phyloP scores from a whole-genome alignment of 2,888 invertebrate genomes.

The Bombyx huttoni region DNA sequence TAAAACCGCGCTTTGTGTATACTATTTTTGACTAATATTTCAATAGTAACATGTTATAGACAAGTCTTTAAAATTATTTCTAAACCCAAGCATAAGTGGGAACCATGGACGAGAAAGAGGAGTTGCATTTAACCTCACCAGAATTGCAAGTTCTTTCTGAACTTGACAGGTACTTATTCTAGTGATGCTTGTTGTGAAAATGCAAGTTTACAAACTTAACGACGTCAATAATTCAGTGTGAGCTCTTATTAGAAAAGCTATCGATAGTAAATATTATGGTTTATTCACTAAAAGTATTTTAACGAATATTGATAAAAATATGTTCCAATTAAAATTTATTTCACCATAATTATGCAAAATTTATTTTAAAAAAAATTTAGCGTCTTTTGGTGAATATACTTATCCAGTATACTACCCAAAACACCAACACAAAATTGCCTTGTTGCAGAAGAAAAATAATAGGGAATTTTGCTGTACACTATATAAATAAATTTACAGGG shows the following conservation, averaged over 20 bases:
- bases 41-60: neutral
- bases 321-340: too few relatives aligned
- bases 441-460: too few relatives aligned
- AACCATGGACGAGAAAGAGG: constrained; percentile 73
- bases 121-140: constrained; percentile 82
- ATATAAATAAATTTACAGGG: too few relatives aligned
- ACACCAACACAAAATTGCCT: too few relatives aligned
- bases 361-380: too few relatives aligned
- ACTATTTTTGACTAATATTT: neutral
- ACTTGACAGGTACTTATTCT: constrained; percentile 81
- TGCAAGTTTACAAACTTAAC: neutral
- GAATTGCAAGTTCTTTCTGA: constrained; percentile 89
- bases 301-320: too few relatives aligned
- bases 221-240: neutral
- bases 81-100: neutral
- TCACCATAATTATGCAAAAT: too few relatives aligned
- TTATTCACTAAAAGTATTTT: too few relatives aligned
- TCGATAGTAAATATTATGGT: too few relatives aligned
- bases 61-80: neutral
- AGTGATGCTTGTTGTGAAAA: constrained; percentile 1
- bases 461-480: too few relatives aligned
- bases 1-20: constrained; percentile 18
- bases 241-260: neutral
- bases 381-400: too few relatives aligned
- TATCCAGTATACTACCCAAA: too few relatives aligned